Evolutionary conservation across 2,113 vertebrate species (phyloP), one percentile per base, ranked within the genome.

Genomic region (Dipodomys stephensi): DNA sequence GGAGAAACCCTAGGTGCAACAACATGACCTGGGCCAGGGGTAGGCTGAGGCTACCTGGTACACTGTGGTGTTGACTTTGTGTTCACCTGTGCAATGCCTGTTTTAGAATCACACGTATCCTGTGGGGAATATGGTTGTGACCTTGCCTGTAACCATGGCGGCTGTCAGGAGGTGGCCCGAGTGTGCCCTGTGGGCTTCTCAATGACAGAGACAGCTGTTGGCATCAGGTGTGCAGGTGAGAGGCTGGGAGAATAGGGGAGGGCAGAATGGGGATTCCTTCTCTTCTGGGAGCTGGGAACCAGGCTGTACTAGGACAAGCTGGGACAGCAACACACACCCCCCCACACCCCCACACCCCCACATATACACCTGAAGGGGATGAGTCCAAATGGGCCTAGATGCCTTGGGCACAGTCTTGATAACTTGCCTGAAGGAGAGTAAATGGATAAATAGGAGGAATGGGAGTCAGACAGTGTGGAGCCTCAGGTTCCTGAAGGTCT

Each of bases 91-190:
- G 16, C 1, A 0, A 0, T 32, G 11, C 53, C 0, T 65, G 2
- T 96, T 96, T 53, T 91, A 98, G 98, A 98, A 30, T 80, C 89
- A 0, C 84, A 90, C 0, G 96, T 96, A 28, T 92, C 95, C 0
- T 99, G 98, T 0, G 98, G 98, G 35, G 98, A 99, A 23, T 98
- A 99, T 0, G 98, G 98, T 94, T 99, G 98, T 0, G 98, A 98
- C 94, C 96, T 99, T 7, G 88, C 97, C 90, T 99, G 98, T 67
- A 99, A 98, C 96, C 98, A 98, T 0, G 98, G 98, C 0, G 98
- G 98, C 73, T 98, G 98, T 94, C 98, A 98, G 93, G 98, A 98
- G 93, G 97, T 98, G 2, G 98, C 98, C 44, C 98, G 98, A 0
- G 98, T 98, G 65, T 99, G 98, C n/a, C 98, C 98, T 0, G 4